Base-by-base conservation (phyloP, 2,113 vertebrate species). In the Meles meles region DNA sequence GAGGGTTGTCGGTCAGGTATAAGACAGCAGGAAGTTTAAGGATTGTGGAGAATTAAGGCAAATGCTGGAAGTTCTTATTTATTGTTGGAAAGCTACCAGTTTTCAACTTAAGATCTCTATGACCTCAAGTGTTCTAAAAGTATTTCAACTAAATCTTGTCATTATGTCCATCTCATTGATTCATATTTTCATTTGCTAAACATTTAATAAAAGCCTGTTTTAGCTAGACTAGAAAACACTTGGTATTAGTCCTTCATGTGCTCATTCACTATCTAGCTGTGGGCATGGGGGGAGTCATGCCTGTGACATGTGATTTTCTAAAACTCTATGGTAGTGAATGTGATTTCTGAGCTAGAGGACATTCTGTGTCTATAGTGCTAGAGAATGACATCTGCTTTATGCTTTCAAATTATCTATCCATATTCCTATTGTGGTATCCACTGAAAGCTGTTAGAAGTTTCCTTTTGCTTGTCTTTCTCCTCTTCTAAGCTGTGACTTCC, bases 101-200 rank as follows among this genome's bases (percentile, higher is more conserved):
- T 91, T 80, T 65, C 44, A 96, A 14, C n/a, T 39, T 65, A 27
- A 72, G 21, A 23, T 55, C n/a, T 74, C 2, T 42, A 27, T 34
- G 39, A 34, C 34, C 27, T 47, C 95, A 34, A 31, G 47, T 18
- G 25, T 57, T 57, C 44, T 55, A 44, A 39, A 88, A 61, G 29
- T 88, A 61, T 77, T 88, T 94, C 23, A 77, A 59, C 57, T 47
- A 69, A 52, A 52, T 94, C 21, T 7, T n/a, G 39, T 77, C 77
- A 44, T 31, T 61, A 6, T n/a, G 23, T 83, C 55, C 27, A 42
- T n/a, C 67, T 91, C 34, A 59, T 65, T 47, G 8, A 61, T 83
- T 69, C 17, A 29, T 42, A 44, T 52, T 55, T 77, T 37, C n/a
- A 61, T 69, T 84, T 31, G 71, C 29, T n/a, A 27, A 63, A 79